A percentile compares a stretch with the other conserved stretches of the same genome.
phyloP scores from a whole-genome alignment of 2,797 vertebrate genomes.

The Todus mexicanus region DNA sequence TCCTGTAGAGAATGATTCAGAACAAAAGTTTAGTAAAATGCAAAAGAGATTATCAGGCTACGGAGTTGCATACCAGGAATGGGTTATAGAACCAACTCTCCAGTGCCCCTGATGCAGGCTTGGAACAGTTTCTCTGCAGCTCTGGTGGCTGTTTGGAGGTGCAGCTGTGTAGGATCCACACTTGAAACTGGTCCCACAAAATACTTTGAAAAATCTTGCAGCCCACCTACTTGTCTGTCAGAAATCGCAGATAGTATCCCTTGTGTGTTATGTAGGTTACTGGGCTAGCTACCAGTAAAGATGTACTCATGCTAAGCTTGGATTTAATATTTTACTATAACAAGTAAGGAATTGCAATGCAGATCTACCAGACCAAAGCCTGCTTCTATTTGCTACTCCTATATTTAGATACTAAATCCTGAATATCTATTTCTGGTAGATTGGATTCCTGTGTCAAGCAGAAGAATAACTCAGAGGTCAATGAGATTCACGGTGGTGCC shows the following conservation, averaged over 20 bases:
- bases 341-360: neutral
- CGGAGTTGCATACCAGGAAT: neutral
- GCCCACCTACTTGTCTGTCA: neutral
- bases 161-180: neutral
- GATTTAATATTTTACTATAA: neutral
- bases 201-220: neutral
- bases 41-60: neutral
- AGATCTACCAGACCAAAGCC: neutral
- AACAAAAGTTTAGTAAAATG: neutral
- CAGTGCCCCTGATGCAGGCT: neutral
- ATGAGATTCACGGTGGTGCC: neutral
- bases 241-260: neutral
- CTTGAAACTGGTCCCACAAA: neutral
- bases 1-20: neutral
- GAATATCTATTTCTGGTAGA: constrained; percentile 2
- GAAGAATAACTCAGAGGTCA: neutral
- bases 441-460: neutral
- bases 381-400: neutral
- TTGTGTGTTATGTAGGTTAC: neutral
- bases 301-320: neutral
- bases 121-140: neutral
- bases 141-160: neutral
- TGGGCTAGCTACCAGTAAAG: neutral
- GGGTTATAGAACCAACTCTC: neutral
- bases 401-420: neutral